A percentile compares a stretch with the other conserved stretches of the same genome.
These are phyloP conservation scores for Sinosuthora webbiana DNA, from an alignment of 2,113 vertebrate species.

Conservation along the genomic window DNA sequence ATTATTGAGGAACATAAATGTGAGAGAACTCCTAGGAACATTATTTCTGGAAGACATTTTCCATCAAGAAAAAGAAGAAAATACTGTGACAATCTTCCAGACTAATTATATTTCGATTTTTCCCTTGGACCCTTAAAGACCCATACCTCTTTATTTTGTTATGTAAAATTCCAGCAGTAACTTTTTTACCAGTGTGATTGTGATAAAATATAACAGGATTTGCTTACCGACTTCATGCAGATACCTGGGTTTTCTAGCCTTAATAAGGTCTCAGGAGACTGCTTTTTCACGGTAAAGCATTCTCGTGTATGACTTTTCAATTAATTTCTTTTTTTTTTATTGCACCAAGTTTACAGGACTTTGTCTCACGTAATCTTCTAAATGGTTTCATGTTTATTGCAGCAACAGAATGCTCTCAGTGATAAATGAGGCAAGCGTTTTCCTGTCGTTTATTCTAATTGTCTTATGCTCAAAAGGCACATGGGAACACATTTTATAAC, in stretches of 20 bases:
- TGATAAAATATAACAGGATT: neutral
- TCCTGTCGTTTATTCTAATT: slow-evolving; percentile 46
- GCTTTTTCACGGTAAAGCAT: neutral
- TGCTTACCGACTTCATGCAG: neutral
- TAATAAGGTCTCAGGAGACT: slow-evolving; percentile 28
- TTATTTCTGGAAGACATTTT: neutral
- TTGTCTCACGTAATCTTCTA: neutral
- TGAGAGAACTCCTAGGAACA: neutral
- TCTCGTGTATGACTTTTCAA: neutral
- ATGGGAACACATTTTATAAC: neutral
- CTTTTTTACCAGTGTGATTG: neutral
- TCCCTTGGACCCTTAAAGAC: neutral
- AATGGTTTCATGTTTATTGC: neutral
- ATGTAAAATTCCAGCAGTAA: neutral
- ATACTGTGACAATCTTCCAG: neutral
- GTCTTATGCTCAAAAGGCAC: slow-evolving; percentile 11
- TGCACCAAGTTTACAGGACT: neutral
- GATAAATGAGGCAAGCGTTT: slow-evolving; percentile 9
- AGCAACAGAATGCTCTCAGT: neutral
- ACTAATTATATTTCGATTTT: neutral
- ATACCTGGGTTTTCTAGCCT: neutral
- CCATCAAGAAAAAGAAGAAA: neutral
- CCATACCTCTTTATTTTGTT: neutral
- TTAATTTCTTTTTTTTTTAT: neutral
- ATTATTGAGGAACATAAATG: neutral